These are phyloP conservation scores for Speoplatyrhinus poulsoni DNA, from an alignment of 2,113 vertebrate genomes.

Conservation along the genomic window DNA sequence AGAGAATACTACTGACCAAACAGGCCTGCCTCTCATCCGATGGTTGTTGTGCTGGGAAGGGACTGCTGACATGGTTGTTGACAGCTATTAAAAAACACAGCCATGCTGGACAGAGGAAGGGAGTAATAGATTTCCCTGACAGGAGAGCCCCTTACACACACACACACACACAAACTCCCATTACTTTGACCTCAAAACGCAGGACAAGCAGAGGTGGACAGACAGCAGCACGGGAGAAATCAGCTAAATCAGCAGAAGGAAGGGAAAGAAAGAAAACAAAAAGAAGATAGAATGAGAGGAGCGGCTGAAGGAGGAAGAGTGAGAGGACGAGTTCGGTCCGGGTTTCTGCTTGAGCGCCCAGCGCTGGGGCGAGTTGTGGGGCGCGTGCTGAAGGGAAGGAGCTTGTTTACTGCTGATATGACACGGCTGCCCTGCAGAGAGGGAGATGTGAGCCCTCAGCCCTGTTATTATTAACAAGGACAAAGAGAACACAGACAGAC, in stretches of 20 bases:
- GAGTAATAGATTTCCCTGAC: slow-evolving; percentile 80
- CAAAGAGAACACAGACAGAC: slow-evolving; percentile 79
- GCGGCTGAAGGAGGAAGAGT: slow-evolving; percentile 44
- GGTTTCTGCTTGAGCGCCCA: slow-evolving; percentile 82
- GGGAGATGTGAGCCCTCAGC: slow-evolving; percentile 79
- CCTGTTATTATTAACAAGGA: slow-evolving; percentile 88
- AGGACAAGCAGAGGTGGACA: slow-evolving; percentile 52
- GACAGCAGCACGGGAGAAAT: neutral
- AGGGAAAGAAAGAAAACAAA: slow-evolving; percentile 42
- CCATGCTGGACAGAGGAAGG: slow-evolving; percentile 59
- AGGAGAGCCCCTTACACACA: slow-evolving; percentile 50
- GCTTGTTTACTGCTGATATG: slow-evolving; percentile 84
- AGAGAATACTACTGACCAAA: neutral
- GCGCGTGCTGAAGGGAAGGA: slow-evolving; percentile 75
- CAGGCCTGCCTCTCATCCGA: neutral
- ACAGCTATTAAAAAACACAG: slow-evolving; percentile 75
- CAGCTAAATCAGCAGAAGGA: neutral
- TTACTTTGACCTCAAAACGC: slow-evolving; percentile 76
- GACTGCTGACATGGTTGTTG: slow-evolving; percentile 54
- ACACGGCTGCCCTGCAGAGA: slow-evolving; percentile 81
- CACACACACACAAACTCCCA: slow-evolving; percentile 40
- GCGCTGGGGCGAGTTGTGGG: slow-evolving; percentile 73
- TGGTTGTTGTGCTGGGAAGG: slow-evolving; percentile 8
- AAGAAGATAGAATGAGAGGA: slow-evolving; percentile 19
- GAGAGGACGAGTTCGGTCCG: slow-evolving; percentile 68